phyloP scores from a whole-genome alignment of 2,113 vertebrate genomes.

The Eleginops maclovinus region DNA sequence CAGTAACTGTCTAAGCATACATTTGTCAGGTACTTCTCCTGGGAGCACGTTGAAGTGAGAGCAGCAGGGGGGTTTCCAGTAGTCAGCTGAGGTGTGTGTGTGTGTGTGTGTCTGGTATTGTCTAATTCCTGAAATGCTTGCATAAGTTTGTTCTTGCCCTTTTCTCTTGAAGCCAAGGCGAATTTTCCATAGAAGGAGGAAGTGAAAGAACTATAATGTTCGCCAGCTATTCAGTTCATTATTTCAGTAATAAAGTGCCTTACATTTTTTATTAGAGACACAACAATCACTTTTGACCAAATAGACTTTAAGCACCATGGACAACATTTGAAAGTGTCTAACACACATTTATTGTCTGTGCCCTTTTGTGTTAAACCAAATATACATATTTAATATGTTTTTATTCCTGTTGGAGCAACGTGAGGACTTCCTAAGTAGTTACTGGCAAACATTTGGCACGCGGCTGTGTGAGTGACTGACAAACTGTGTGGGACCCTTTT shows the following conservation, averaged over 20 bases:
- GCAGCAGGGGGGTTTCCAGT: conserved; percentile 61
- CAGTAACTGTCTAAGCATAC: conserved; percentile 13
- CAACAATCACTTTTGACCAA: neutral
- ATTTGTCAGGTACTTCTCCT: conserved; percentile 54
- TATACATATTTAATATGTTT: conserved; percentile 28
- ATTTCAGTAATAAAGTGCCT: conserved; percentile 6
- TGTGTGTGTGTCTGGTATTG: conserved; percentile 43
- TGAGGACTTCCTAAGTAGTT: conserved; percentile 48
- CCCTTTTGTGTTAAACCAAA: conserved; percentile 8
- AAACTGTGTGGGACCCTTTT: conserved; percentile 65
- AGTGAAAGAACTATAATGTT: conserved; percentile 60
- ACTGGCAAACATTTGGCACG: conserved; percentile 56
- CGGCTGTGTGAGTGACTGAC: conserved; percentile 31
- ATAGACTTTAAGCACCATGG: neutral
- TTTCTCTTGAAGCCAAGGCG: conserved; percentile 33
- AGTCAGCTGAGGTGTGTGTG: conserved; percentile 70
- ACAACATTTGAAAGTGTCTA: conserved; percentile 5
- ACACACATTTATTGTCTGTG: neutral
- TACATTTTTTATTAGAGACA: neutral
- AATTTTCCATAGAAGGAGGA: conserved; percentile 63
- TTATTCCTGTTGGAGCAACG: conserved; percentile 39
- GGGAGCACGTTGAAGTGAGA: conserved; percentile 61
- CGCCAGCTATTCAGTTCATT: conserved; percentile 60
- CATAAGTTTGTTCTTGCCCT: conserved; percentile 73
- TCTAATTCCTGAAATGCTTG: conserved; percentile 80